Percentiles rank a stretch among this genome's conserved stretches.
These are phyloP conservation scores for Ochropleura leucogaster DNA, from an alignment of 2,888 invertebrate genomes.

Conservation along the genomic window DNA sequence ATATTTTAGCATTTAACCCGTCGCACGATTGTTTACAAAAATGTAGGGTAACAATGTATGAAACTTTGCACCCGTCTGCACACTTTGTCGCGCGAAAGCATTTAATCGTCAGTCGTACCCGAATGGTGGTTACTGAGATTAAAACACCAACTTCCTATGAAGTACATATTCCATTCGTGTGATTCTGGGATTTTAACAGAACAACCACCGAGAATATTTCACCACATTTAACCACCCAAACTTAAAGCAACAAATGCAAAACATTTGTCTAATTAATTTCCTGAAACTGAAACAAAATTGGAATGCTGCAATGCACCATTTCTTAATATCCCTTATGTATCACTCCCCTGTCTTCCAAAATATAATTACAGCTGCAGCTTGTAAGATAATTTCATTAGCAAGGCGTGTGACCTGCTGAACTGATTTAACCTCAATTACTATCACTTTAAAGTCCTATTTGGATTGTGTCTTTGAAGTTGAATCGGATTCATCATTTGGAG, in stretches of 20 bases:
- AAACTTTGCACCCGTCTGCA: no score
- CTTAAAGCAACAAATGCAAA: neutral
- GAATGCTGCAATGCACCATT: conserved; percentile 67
- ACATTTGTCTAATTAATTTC: conserved; percentile 4
- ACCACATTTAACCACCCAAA: neutral
- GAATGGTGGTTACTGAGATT: neutral
- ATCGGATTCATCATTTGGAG: conserved; percentile 23
- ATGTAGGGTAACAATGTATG: no score
- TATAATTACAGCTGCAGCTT: conserved; percentile 67
- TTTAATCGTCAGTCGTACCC: no score
- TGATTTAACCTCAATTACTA: conserved; percentile 40
- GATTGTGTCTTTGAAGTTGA: neutral
- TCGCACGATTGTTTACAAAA: no score
- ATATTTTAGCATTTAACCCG: no score
- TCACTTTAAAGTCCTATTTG: conserved; percentile 24
- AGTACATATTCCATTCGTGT: neutral
- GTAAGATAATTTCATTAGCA: conserved; percentile 68
- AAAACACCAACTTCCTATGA: neutral
- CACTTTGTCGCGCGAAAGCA: no score
- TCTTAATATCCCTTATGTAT: conserved; percentile 46
- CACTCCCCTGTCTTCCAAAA: conserved; percentile 54
- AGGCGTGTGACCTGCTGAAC: conserved; percentile 35
- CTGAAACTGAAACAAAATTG: conserved; percentile 29
- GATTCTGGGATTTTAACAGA: neutral
- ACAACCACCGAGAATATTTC: neutral